Evolutionary conservation across 2,888 invertebrate species (phyloP).

Genomic region (Tinea semifulvella): DNA sequence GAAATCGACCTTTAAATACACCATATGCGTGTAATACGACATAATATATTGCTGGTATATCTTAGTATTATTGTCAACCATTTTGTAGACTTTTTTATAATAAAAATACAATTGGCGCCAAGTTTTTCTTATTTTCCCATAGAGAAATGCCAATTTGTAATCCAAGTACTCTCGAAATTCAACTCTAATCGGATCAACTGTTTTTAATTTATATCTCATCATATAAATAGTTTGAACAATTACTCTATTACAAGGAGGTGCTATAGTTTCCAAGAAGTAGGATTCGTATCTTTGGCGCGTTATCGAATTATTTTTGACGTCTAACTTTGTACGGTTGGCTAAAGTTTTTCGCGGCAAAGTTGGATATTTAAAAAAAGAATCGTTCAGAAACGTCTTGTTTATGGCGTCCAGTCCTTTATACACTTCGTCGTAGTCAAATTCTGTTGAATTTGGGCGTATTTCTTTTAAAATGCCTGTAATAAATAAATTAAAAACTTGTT

Average conservation of each 20-base stretch:
- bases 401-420: neutral
- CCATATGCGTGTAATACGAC: neutral
- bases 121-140: neutral
- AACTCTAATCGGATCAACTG: neutral
- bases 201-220: neutral
- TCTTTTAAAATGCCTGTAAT: too few relatives aligned
- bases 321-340: neutral
- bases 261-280: neutral
- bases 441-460: too few relatives aligned
- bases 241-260: neutral
- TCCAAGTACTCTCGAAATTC: neutral
- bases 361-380: neutral
- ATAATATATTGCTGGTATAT: neutral
- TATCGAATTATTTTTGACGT: neutral
- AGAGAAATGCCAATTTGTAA: neutral
- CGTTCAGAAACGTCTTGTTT: neutral
- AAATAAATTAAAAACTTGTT: too few relatives aligned
- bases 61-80: neutral
- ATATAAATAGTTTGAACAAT: neutral
- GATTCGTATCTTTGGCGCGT: neutral
- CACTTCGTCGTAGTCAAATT: neutral
- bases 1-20: neutral
- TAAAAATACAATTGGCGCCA: neutral
- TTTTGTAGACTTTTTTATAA: neutral
- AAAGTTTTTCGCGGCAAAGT: neutral